Evolutionary conservation across 2,888 invertebrate genomes (phyloP).

Genomic region (Julus scandinavius): DNA sequence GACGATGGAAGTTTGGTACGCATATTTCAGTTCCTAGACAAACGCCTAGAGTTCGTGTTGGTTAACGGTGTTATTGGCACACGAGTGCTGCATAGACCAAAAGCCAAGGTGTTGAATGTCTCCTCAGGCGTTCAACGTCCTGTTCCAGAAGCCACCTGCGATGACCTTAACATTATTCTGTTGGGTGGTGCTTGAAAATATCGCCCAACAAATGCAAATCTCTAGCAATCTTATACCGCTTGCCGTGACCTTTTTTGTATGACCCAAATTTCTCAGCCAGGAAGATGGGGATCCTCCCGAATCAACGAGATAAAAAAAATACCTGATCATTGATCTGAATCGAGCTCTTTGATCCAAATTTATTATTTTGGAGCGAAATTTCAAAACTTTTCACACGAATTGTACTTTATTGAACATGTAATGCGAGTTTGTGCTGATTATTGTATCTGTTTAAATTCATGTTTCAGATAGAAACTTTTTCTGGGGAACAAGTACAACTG

Average conservation of each 20-base stretch:
- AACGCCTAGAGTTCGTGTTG: conserved; percentile 34
- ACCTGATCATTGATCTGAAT: background rate
- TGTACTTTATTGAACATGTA: too few relatives aligned
- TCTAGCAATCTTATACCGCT: background rate
- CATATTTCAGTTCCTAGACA: conserved; percentile 24
- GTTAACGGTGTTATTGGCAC: background rate
- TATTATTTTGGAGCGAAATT: background rate
- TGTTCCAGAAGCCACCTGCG: conserved; percentile 1
- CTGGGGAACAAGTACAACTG: conserved; percentile 77
- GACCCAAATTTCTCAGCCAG: conserved; percentile 13
- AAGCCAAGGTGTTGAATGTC: conserved; percentile 1
- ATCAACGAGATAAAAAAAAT: background rate
- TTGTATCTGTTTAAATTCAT: too few relatives aligned
- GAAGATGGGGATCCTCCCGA: background rate
- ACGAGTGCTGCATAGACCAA: background rate
- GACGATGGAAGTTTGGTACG: conserved; percentile 11
- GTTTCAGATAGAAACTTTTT: conserved; percentile 76
- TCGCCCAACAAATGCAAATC: background rate
- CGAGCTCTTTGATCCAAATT: background rate
- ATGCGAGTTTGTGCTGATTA: too few relatives aligned
- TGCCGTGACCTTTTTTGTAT: background rate
- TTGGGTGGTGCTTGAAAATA: background rate
- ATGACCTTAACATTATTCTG: conserved; percentile 6
- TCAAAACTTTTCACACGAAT: too few relatives aligned
- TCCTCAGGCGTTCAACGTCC: background rate